Evolutionary conservation across 2,888 invertebrate genomes (phyloP).

Genomic region (Drosophila pseudotakahashii): DNA sequence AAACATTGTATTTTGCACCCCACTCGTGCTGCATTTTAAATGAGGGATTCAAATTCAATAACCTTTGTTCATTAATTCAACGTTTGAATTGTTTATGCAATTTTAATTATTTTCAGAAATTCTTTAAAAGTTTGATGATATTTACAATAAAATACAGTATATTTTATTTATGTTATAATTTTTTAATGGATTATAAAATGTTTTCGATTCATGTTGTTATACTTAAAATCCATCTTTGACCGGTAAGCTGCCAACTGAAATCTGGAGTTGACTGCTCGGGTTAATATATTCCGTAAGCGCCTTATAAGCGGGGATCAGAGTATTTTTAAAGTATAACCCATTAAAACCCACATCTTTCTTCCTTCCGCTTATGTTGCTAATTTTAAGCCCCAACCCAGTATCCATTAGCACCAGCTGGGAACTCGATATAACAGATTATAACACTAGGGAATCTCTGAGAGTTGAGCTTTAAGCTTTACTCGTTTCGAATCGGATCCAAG

Average conservation of each 20-base stretch:
- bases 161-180: not conserved
- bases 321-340: constrained; percentile 38
- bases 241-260: too few relatives aligned
- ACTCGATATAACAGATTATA: constrained; percentile 33
- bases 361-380: constrained; percentile 44
- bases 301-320: not conserved
- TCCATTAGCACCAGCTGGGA: constrained; percentile 8
- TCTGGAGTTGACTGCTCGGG: constrained; percentile 27
- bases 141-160: not conserved
- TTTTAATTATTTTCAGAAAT: constrained; percentile 1
- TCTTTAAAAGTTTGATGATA: not conserved
- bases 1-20: constrained; percentile 19
- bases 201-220: too few relatives aligned
- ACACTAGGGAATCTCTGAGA: constrained; percentile 3
- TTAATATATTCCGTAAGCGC: constrained; percentile 9
- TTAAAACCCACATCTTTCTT: constrained; percentile 8
- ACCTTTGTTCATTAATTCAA: constrained; percentile 34
- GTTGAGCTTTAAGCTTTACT: constrained; percentile 39
- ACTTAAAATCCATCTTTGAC: too few relatives aligned
- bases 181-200: too few relatives aligned
- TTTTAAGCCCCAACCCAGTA: constrained; percentile 30
- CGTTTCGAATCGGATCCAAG: constrained; percentile 17
- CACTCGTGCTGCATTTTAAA: constrained; percentile 32
- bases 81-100: constrained; percentile 25
- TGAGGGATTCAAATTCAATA: constrained; percentile 25